Base-by-base conservation (phyloP, 2,113 vertebrate genomes). In the Chaenocephalus aceratus region DNA sequence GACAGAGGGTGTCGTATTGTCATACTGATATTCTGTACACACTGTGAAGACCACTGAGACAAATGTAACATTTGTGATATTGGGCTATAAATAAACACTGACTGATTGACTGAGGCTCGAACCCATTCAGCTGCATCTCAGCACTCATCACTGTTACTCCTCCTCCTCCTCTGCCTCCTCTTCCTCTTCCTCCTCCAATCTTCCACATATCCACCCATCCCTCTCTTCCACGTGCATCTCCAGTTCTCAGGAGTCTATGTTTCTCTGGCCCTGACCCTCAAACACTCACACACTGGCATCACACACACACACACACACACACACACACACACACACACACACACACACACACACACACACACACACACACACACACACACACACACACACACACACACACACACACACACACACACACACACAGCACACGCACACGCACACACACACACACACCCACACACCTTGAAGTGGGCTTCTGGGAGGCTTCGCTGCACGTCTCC, bases 81-180 rank as follows among this genome's bases (percentile, higher is more conserved):
- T n/a, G n/a, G n/a, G n/a, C n/a, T n/a, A n/a, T n/a, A n/a, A n/a
- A n/a, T n/a, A n/a, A n/a, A n/a, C n/a, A n/a, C n/a, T n/a, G n/a
- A n/a, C n/a, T n/a, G n/a, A n/a, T n/a, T n/a, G n/a, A 77, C 46
- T 21, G 62, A 49, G 59, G 71, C 79, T 88, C 70, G 72, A 69
- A 81, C 91, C 82, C 78, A 87, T 87, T 87, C 84, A 61, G 79
- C 75, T 69, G 80, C 80, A 87, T 82, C 73, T 70, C 52, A 57
- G 61, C 67, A 76, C 84, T 85, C 75, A 48, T 89, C 86, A 78
- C 73, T 77, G 53, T 48, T 86, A 78, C 77, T 26, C 26, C 26
- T 59, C 46, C 34, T 26, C 26, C 26, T 26, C 26, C 26, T 26
- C 26, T 2, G 2, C 26, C 2, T 30, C 30, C 30, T 30, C 30